Base-by-base conservation (phyloP, 1,140 invertebrate species). In the Leucophenga varia region DNA sequence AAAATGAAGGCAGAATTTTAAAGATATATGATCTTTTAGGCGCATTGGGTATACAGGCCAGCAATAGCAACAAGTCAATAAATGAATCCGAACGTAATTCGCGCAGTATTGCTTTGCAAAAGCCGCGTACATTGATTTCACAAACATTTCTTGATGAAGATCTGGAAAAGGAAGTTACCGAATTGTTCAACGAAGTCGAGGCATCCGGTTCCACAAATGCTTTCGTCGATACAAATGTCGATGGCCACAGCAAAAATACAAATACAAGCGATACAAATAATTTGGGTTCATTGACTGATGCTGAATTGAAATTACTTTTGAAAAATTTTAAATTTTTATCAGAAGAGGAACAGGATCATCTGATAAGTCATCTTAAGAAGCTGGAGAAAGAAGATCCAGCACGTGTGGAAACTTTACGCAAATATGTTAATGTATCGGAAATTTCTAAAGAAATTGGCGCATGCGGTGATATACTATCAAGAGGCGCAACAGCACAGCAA, bases 291-390 rank as follows among this genome's bases (percentile, higher is more conserved):
- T 68, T 90, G 1, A 87, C 86, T 0, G 87, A 90, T 60, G 81
- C 82, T 0, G 88, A 91, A 55, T 64, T 91, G 14, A 86, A 89
- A 54, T 83, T 84, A 0, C 64, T 90, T 1, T 67, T 91, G 21
- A 86, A 89, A 61, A 90, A 89, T 64, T 91, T 91, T 54, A 86
- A 86, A 67, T 85, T 89, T 56, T 67, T 91, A 1, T 85, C 83
- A 1, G 81, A 81, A 2, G 86, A 89, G 40, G 88, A 91, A 61
- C 89, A 91, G 54, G 85, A 89, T 45, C 84, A 85, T 47, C 75
- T 91, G 0, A 90, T 91, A 5, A 83, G 82, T 3, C 89, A 89
- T 59, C 61, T 91, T 31, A 89, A 88, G 58, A 89, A 89, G 59
- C 61, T 90, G 22, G 88, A 90, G 69, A 80, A 81, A 0, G 81